These are phyloP conservation scores for Pseudomyrmex dendroicus DNA, from an alignment of 1,140 invertebrate genomes.

Conservation along the genomic window DNA sequence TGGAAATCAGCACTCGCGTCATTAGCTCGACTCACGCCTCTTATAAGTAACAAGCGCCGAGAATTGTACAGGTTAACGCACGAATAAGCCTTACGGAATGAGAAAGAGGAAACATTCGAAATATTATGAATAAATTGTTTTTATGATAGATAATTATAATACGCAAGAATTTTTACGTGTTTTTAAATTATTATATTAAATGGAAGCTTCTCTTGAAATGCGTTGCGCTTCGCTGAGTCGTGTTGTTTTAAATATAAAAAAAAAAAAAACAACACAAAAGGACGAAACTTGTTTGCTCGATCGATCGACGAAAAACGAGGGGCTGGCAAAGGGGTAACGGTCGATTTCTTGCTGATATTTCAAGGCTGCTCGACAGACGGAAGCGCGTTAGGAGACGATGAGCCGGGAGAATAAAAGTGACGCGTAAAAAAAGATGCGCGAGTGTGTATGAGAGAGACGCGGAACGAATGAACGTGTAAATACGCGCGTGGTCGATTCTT, in stretches of 20 bases:
- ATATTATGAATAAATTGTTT: neutral
- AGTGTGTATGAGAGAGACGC: constrained; percentile 53
- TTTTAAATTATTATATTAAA: too few relatives aligned
- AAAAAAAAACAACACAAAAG: constrained; percentile 13
- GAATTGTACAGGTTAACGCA: neutral
- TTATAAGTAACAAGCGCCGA: neutral
- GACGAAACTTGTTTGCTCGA: constrained; percentile 35
- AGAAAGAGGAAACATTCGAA: neutral
- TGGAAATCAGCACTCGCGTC: constrained; percentile 75
- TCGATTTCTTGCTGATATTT: constrained; percentile 32
- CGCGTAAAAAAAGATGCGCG: constrained; percentile 57
- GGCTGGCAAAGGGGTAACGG: neutral
- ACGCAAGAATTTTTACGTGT: neutral
- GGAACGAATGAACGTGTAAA: constrained; percentile 80
- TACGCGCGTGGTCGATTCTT: constrained; percentile 71
- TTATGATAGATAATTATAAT: neutral
- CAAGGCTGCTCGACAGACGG: neutral
- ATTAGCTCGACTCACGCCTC: constrained; percentile 53
- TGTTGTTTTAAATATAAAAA: too few relatives aligned
- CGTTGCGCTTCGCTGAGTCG: too few relatives aligned
- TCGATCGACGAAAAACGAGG: constrained; percentile 31
- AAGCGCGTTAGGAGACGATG: neutral
- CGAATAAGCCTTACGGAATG: neutral
- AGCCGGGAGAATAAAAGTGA: constrained; percentile 27
- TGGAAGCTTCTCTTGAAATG: too few relatives aligned